Evolutionary conservation across 2,113 vertebrate genomes (phyloP).

Genomic region (Plestiodon gilberti): DNA sequence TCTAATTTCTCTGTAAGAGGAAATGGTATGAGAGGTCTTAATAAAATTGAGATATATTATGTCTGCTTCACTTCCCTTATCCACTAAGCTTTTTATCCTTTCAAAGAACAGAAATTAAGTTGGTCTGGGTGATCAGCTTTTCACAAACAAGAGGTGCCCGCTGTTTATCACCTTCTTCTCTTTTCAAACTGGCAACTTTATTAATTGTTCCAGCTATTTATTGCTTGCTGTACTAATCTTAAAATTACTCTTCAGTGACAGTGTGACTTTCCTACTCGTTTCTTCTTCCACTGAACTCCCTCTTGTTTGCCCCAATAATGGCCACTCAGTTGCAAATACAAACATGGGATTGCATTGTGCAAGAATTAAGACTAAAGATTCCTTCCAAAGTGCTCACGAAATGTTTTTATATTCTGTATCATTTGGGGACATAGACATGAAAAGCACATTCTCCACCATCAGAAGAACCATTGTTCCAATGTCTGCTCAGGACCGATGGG

Average conservation of each 20-base stretch:
- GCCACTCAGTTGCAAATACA: background rate
- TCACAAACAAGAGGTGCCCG: conserved; percentile 56
- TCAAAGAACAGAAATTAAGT: conserved; percentile 59
- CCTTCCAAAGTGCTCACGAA: background rate
- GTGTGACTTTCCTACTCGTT: background rate
- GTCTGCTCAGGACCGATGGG: background rate
- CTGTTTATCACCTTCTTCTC: conserved; percentile 48
- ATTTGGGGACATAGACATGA: background rate
- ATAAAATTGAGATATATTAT: background rate
- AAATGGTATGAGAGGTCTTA: conserved; percentile 1
- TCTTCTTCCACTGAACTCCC: conserved; percentile 9
- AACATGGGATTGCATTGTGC: background rate
- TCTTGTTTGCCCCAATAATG: conserved; percentile 38
- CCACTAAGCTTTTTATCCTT: conserved; percentile 57
- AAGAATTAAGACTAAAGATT: background rate
- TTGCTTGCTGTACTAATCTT: conserved; percentile 37
- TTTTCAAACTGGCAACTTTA: conserved; percentile 26
- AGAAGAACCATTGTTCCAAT: background rate
- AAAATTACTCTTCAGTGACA: conserved; percentile 27
- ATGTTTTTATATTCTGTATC: background rate
- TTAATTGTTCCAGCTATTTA: conserved; percentile 10
- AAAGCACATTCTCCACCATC: background rate
- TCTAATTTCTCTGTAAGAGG: conserved; percentile 49
- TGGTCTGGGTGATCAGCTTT: conserved; percentile 52
- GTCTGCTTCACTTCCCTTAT: conserved; percentile 53